These are phyloP conservation scores for Crypturellus undulatus DNA, from an alignment of 2,113 vertebrate genomes.

Conservation along the genomic window DNA sequence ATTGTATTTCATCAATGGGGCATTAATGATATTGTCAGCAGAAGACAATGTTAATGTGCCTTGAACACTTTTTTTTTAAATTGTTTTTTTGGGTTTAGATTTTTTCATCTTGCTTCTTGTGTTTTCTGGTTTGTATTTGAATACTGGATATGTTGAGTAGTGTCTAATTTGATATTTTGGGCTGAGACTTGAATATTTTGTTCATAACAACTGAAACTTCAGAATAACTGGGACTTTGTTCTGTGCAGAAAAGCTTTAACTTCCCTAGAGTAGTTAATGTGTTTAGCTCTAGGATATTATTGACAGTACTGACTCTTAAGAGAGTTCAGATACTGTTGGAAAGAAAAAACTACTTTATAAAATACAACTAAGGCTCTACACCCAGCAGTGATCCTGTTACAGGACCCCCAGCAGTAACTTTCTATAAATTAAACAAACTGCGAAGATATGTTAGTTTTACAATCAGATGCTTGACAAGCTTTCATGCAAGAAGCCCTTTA, in stretches of 20 bases:
- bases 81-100: not conserved
- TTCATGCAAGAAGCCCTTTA: not conserved
- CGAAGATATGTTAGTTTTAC: not conserved
- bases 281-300: not conserved
- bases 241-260: not conserved
- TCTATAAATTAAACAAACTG: accelerated
- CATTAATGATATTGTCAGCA: not conserved
- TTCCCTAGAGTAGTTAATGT: not conserved
- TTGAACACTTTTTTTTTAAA: not conserved
- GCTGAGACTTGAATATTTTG: not conserved
- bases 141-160: not conserved
- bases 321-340: not conserved
- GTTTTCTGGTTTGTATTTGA: not conserved
- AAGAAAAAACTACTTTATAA: not conserved
- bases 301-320: not conserved
- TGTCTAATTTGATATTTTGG: not conserved
- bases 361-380: not conserved
- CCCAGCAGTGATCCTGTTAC: not conserved
- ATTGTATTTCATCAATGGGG: not conserved
- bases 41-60: accelerated
- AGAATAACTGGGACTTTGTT: not conserved
- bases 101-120: not conserved
- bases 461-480: not conserved
- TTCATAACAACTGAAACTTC: not conserved
- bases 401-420: not conserved